Conservation (phyloP, 2,888 invertebrate species). For the Mythimna loreyi region DNA sequence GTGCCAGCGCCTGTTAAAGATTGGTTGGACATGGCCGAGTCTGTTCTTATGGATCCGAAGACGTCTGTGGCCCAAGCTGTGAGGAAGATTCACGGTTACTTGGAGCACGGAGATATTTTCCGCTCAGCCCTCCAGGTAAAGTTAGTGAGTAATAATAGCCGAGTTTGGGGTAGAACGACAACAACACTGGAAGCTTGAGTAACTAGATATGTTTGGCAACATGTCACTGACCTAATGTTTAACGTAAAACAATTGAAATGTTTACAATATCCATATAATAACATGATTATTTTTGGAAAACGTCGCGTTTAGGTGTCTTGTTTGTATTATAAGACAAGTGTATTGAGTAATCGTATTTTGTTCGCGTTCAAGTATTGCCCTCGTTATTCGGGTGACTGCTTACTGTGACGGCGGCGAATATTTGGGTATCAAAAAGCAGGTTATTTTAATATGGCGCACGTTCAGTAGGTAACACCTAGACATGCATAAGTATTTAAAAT, state of each 20-base stretch:
- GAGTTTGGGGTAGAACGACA: conserved; percentile 39
- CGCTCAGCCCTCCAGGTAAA: conserved; percentile 92
- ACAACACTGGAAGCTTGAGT: conserved; percentile 57
- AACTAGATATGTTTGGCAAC: conserved; percentile 55
- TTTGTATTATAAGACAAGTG: conserved; percentile 22
- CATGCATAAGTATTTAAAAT: not conserved
- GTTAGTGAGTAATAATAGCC: conserved; percentile 45
- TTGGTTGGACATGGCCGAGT: conserved; percentile 92
- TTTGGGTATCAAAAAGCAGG: conserved; percentile 33
- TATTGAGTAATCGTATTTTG: conserved; percentile 54
- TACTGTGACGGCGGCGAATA: conserved; percentile 11
- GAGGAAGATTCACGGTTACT: conserved; percentile 90
- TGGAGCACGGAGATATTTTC: conserved; percentile 92
- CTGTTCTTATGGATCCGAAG: conserved; percentile 92
- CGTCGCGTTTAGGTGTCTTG: conserved; percentile 27
- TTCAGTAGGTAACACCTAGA: not conserved
- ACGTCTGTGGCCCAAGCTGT: conserved; percentile 90
- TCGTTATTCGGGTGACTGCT: conserved; percentile 44
- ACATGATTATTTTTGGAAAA: conserved; percentile 39
- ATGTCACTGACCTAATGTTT: conserved; percentile 63
- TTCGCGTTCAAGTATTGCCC: conserved; percentile 51
- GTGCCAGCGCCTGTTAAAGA: conserved; percentile 81
- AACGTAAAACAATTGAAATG: conserved; percentile 56
- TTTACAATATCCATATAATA: conserved; percentile 48
- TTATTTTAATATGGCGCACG: conserved; percentile 27